A percentile compares a stretch with the other conserved stretches of the same genome.
These are phyloP conservation scores for Tragelaphus oryx DNA, from an alignment of 2,797 vertebrate genomes.

Conservation along the genomic window DNA sequence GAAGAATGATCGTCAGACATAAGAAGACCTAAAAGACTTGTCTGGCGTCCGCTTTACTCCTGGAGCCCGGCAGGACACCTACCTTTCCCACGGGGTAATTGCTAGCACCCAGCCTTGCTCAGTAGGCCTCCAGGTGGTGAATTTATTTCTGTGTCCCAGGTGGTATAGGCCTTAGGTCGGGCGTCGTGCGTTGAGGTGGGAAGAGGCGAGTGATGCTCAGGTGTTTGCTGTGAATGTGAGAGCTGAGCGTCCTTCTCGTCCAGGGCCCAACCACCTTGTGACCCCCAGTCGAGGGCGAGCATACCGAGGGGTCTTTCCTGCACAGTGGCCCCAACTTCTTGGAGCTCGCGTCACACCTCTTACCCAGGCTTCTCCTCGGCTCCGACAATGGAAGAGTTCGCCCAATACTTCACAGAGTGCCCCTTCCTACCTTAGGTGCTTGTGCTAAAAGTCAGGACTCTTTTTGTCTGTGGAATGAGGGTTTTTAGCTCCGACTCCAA, in stretches of 20 bases:
- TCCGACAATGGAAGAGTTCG: neutral
- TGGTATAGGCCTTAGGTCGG: neutral
- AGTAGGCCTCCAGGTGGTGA: conserved; percentile 40
- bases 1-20: conserved; percentile 9
- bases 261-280: neutral
- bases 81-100: neutral
- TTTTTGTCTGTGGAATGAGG: neutral
- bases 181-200: neutral
- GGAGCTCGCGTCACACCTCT: neutral
- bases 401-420: neutral
- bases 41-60: neutral
- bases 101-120: neutral
- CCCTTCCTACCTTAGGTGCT: neutral
- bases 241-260: neutral
- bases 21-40: neutral
- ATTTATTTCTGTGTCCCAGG: neutral
- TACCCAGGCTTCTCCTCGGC: neutral
- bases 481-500: neutral
- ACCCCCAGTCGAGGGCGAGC: neutral
- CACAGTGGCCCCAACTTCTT: neutral
- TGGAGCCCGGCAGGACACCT: accelerated
- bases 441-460: neutral
- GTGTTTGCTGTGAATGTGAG: neutral
- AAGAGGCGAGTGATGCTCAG: neutral
- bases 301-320: neutral